Conservation (phyloP, 2,113 vertebrate species). For the Oceanodroma tethys region DNA sequence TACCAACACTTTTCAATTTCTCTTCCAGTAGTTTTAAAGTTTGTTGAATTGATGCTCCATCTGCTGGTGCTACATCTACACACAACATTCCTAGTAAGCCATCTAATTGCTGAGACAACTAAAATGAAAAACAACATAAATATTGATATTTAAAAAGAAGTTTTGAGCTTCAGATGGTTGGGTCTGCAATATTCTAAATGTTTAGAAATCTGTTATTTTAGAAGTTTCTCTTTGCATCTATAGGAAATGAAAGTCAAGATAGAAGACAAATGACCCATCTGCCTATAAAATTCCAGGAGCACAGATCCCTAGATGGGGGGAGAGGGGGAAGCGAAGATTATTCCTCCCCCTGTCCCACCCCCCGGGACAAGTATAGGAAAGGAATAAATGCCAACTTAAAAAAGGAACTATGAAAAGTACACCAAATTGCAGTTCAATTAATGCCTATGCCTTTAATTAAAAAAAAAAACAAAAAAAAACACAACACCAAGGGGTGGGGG, state of each 20-base stretch:
- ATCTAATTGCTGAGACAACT: slow-evolving; percentile 97
- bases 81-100: slow-evolving; percentile 96
- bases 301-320: rapidly evolving
- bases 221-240: not conserved
- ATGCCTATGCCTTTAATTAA: not conserved
- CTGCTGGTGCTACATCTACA: slow-evolving; percentile 93
- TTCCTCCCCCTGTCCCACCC: too few species aligned
- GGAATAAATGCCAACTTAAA: not conserved
- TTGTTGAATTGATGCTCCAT: slow-evolving; percentile 95
- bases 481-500: rapidly evolving
- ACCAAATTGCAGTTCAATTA: not conserved
- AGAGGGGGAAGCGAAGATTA: not conserved
- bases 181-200: not conserved
- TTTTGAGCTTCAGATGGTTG: not conserved
- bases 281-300: not conserved
- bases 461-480: not conserved
- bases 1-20: slow-evolving; percentile 96
- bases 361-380: not conserved
- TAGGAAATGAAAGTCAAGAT: not conserved
- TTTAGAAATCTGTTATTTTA: not conserved
- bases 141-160: not conserved
- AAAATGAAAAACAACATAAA: slow-evolving; percentile 53
- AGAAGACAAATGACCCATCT: not conserved
- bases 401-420: not conserved
- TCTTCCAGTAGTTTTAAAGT: slow-evolving; percentile 97